Percentiles rank a stretch among this genome's conserved stretches.
These are phyloP conservation scores for Trematomus loennbergii DNA, from an alignment of 2,113 vertebrate genomes.

Conservation along the genomic window DNA sequence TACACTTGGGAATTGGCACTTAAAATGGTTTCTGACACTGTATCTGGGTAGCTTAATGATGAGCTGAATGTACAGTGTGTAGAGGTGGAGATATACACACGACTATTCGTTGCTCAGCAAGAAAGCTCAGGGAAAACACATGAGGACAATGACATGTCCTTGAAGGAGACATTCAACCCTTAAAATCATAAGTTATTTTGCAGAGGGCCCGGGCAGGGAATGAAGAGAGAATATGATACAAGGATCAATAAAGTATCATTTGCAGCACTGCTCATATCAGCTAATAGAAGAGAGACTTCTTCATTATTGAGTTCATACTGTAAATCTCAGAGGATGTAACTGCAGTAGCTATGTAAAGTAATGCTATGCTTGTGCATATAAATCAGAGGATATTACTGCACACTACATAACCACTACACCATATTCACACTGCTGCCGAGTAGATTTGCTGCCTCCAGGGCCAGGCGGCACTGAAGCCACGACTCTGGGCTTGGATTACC, in stretches of 20 bases:
- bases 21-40: slow-evolving; percentile 37
- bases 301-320: slow-evolving; percentile 23
- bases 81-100: background rate
- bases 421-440: slow-evolving; percentile 7
- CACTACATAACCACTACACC: slow-evolving; percentile 20
- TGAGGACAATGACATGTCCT: slow-evolving; percentile 46
- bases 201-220: slow-evolving; percentile 12
- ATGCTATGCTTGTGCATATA: slow-evolving; percentile 47
- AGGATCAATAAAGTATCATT: slow-evolving; percentile 45
- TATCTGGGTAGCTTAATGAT: slow-evolving; percentile 31
- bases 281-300: slow-evolving; percentile 5
- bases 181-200: slow-evolving; percentile 25
- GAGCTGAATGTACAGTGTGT: background rate
- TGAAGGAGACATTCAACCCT: slow-evolving; percentile 44
- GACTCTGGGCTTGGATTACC: slow-evolving; percentile 36
- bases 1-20: slow-evolving; percentile 14
- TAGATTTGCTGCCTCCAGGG: slow-evolving; percentile 7
- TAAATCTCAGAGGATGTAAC: slow-evolving; percentile 46
- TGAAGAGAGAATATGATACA: background rate
- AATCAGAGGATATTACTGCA: slow-evolving; percentile 25
- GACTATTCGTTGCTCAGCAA: background rate
- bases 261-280: slow-evolving; percentile 3
- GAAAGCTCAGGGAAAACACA: slow-evolving; percentile 5
- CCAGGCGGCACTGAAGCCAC: background rate
- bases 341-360: slow-evolving; percentile 26